These are phyloP conservation scores for Tragopan temminckii DNA, from an alignment of 2,797 vertebrate species.

Conservation along the genomic window DNA sequence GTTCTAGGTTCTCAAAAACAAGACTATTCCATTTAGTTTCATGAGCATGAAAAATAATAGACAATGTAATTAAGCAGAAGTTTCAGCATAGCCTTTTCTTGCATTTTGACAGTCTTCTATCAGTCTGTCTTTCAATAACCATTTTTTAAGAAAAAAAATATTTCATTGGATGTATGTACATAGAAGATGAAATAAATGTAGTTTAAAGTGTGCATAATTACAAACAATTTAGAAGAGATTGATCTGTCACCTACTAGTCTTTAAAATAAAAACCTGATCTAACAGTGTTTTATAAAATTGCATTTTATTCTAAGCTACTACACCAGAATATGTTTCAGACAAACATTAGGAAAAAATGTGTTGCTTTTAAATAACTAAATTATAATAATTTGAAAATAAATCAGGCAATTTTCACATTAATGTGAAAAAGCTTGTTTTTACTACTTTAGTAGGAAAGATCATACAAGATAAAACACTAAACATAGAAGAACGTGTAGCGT, in stretches of 20 bases:
- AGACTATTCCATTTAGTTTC: neutral
- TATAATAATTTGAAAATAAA: neutral
- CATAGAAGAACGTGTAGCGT: neutral
- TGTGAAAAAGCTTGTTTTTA: neutral
- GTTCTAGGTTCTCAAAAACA: neutral
- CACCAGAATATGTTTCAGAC: neutral
- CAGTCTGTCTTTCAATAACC: neutral
- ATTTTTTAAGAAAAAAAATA: neutral
- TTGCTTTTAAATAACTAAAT: conserved; percentile 10
- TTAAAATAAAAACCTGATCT: conserved; percentile 39
- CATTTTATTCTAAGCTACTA: conserved; percentile 28
- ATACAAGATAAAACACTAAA: neutral
- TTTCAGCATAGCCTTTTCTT: neutral
- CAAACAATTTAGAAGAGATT: conserved; percentile 5
- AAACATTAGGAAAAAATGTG: neutral
- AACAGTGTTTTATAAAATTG: neutral
- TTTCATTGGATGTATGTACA: conserved; percentile 33
- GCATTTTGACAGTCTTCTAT: neutral
- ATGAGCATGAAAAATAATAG: neutral
- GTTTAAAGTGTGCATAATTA: conserved; percentile 37
- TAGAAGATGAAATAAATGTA: conserved; percentile 17
- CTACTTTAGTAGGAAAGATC: neutral
- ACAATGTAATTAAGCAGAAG: neutral
- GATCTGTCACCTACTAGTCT: conserved; percentile 22
- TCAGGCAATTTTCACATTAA: neutral